phyloP scores from a whole-genome alignment of 1,140 invertebrate genomes.

The Cyrtorhinus lividipennis region DNA sequence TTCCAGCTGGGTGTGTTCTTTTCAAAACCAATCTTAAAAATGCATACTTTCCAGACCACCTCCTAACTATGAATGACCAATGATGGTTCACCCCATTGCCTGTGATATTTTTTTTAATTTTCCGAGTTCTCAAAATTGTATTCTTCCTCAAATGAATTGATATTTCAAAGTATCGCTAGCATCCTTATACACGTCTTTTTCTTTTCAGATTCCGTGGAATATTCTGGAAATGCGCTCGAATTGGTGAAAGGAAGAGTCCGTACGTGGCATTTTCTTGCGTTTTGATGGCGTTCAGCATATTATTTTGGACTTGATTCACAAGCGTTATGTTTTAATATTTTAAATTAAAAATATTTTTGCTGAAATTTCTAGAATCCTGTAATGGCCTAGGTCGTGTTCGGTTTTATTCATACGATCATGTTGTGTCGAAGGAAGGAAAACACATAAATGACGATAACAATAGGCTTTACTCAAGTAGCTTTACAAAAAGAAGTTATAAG shows the following conservation, averaged over 20 bases:
- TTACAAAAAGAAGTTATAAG: neutral
- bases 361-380: neutral
- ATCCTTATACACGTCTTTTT: neutral
- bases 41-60: neutral
- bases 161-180: neutral
- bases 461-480: neutral
- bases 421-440: neutral
- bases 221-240: slow-evolving; percentile 97
- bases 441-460: neutral
- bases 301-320: slow-evolving; percentile 40
- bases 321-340: neutral
- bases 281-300: slow-evolving; percentile 71
- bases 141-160: slow-evolving; percentile 1
- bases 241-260: slow-evolving; percentile 93
- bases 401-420: no score
- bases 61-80: no score
- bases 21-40: neutral
- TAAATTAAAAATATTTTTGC: neutral
- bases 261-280: slow-evolving; percentile 84
- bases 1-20: neutral
- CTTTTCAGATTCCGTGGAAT: slow-evolving; percentile 71
- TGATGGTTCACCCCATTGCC: neutral
- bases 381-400: no score
- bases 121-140: neutral
- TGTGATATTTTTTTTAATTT: neutral